Conservation (phyloP, 2,113 vertebrate species). For the Vimba vimba region DNA sequence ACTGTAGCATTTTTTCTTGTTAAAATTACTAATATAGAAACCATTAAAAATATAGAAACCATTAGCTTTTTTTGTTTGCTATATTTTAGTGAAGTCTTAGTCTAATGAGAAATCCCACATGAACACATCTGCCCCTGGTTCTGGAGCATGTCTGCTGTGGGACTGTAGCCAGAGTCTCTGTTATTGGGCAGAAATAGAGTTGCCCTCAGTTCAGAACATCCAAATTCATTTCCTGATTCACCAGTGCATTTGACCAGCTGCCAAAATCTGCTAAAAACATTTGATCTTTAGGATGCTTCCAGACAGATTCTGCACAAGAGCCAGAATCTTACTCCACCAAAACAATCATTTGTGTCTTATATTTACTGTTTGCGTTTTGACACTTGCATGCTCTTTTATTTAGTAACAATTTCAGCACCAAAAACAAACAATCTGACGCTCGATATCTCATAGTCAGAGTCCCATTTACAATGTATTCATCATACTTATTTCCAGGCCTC, state of each 20-base stretch:
- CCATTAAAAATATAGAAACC: no score
- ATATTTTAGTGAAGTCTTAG: not conserved
- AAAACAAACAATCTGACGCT: not conserved
- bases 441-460: not conserved
- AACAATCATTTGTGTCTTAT: not conserved
- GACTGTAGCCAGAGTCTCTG: not conserved
- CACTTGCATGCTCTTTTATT: not conserved
- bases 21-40: no score
- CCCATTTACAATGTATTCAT: not conserved
- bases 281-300: constrained; percentile 2
- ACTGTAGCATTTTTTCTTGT: not conserved
- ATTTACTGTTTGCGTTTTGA: not conserved
- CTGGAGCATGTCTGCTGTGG: not conserved
- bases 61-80: not conserved
- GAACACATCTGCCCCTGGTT: not conserved
- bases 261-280: not conserved
- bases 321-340: not conserved
- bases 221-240: not conserved
- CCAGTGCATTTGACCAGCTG: not conserved
- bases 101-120: not conserved
- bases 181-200: not conserved
- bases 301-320: not conserved
- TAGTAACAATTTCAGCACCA: not conserved
- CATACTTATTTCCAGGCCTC: not conserved
- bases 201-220: not conserved